Evolutionary conservation across 1,140 invertebrate species (phyloP), one percentile per base, ranked within the genome.

Genomic region (Brachionus manjavacas): DNA sequence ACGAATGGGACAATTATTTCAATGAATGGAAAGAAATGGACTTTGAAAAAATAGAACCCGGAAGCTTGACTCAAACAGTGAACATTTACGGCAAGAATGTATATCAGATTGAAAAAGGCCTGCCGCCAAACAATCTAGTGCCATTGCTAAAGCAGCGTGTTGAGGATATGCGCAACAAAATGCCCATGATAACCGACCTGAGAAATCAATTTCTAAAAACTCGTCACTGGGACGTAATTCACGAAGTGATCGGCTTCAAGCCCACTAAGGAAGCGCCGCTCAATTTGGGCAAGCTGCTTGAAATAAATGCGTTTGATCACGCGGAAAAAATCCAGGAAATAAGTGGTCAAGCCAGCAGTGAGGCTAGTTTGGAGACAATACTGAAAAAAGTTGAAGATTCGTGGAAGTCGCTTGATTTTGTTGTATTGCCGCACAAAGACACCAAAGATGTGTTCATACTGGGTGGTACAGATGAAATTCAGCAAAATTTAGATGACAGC

Each of bases 391-490:
- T 90, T 52, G 89, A 90, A 85, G 89, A 90, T 80, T 86, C 89
- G 0, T 90, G 89, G 89, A 90, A 90, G 84, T 84, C 87, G 3
- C 87, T 86, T 41, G 89, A 90, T 84, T 89, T 90, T 85, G 85
- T 87, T n/a, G 88, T 90, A 9, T 84, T 90, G 23, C 86, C 85
- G 55, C 88, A 89, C 86, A 90, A 90, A 86, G 89, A 90, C 85
- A 89, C 92, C 0, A 93, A 94, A 84, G 94, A 96, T 87, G 92
- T 95, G 0, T 95, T 91, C 86, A 93, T 96, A 35, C 88, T 96
- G 60, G 94, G 94, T 1, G 92, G 93, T 0, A 90, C 94, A 1
- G 95, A 96, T 86, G 95, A 96, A 86, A 91, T 96, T 64, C 94
- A 95, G 88, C 90, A 92, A 0, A 90, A 93, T 4, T 89, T 95